A percentile compares a stretch with the other conserved stretches of the same genome.
Evolutionary conservation across 1,140 invertebrate species (phyloP).

Genomic region (Ceratina japonica): DNA sequence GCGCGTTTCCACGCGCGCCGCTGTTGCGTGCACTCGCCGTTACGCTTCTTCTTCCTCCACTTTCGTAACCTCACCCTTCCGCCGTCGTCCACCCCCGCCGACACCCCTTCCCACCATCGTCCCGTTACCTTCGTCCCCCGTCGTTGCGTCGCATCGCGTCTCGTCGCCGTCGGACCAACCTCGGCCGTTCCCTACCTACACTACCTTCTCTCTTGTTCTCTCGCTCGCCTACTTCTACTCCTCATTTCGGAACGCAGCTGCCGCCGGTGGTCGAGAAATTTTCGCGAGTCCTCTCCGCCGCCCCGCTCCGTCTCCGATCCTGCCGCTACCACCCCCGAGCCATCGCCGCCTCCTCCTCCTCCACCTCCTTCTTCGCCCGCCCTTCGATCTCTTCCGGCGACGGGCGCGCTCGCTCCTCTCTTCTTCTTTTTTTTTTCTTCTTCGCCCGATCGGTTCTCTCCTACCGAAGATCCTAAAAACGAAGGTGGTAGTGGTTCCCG

Average conservation of each 20-base stretch:
- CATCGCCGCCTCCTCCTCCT: not conserved
- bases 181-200: conserved; percentile 21
- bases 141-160: too few relatives aligned
- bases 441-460: not conserved
- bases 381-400: conserved; percentile 35
- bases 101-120: not conserved
- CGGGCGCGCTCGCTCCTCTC: conserved; percentile 17
- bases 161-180: not conserved
- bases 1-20: conserved; percentile 70
- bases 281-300: conserved; percentile 55
- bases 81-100: conserved; percentile 14
- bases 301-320: conserved; percentile 24
- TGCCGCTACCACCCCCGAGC: conserved; percentile 1
- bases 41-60: conserved; percentile 71
- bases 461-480: conserved; percentile 53
- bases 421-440: conserved; percentile 32
- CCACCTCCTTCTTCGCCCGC: conserved; percentile 22
- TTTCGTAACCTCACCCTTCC: conserved; percentile 57
- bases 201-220: conserved; percentile 21
- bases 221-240: conserved; percentile 50
- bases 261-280: conserved; percentile 64
- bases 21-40: conserved; percentile 71
- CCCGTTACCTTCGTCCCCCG: conserved; percentile 13
- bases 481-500: conserved; percentile 31
- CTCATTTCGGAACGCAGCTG: conserved; percentile 64